Evolutionary conservation across 1,140 invertebrate species (phyloP).

Genomic region (Caenorhabditis remanei): DNA sequence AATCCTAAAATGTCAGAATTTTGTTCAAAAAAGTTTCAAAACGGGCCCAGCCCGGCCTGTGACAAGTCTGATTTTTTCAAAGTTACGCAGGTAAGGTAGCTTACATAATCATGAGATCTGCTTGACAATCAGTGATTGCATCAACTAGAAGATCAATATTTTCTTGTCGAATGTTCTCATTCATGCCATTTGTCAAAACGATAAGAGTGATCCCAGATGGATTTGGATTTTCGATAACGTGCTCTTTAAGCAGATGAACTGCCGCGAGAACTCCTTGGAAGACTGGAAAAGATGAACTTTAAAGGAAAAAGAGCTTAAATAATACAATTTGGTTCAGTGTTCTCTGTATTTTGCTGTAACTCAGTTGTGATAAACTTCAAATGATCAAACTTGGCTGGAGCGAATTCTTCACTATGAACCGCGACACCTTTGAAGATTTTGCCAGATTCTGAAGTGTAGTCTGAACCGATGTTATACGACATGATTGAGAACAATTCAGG

Average conservation of each 20-base stretch:
- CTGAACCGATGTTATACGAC: constrained; percentile 14
- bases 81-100: too few species aligned
- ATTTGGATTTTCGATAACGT: background rate
- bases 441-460: background rate
- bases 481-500: background rate
- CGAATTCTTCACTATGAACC: background rate
- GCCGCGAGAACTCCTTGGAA: constrained; percentile 32
- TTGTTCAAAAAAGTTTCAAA: too few species aligned
- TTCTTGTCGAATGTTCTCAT: constrained; percentile 22
- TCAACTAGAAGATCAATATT: constrained; percentile 15
- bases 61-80: too few species aligned
- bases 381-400: background rate
- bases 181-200: constrained; percentile 6
- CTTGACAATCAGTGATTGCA: background rate
- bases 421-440: background rate
- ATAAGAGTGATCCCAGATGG: constrained; percentile 19
- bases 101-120: constrained; percentile 32
- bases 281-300: background rate
- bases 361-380: background rate
- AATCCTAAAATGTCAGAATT: too few species aligned
- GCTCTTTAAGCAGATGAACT: background rate
- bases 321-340: background rate
- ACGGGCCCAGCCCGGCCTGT: too few species aligned
- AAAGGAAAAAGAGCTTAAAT: too few species aligned
- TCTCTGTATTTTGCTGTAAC: background rate